Conservation (phyloP, 2,113 vertebrate genomes). For the Heliornis fulica region DNA sequence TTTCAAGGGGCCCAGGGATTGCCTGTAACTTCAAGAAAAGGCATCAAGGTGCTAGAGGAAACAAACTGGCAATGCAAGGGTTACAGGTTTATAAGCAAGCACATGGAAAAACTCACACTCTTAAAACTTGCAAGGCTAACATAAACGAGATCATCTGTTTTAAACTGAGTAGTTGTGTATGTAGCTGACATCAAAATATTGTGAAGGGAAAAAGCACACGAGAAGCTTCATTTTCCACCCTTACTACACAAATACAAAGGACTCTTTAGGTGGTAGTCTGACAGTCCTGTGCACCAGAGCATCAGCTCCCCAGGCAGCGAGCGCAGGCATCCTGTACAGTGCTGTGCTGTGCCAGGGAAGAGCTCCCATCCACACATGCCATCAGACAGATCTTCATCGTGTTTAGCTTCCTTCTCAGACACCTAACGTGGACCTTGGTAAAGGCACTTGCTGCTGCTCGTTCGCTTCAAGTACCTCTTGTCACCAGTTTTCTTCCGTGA, state of each 20-base stretch:
- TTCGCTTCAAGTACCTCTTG: not conserved
- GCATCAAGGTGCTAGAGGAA: not conserved
- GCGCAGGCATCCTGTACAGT: accelerated
- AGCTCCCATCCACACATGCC: not conserved
- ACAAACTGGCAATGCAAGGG: not conserved
- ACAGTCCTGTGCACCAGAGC: accelerated
- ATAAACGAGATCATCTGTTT: not conserved
- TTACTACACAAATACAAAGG: no score
- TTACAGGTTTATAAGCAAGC: not conserved
- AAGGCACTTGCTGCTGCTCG: accelerated
- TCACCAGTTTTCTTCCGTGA: not conserved
- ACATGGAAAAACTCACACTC: accelerated
- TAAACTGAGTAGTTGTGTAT: not conserved
- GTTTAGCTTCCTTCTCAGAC: not conserved
- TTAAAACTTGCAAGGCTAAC: not conserved
- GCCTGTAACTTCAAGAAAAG: not conserved
- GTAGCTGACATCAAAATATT: not conserved
- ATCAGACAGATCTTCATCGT: not conserved
- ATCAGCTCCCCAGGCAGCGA: accelerated
- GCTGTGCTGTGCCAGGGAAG: accelerated
- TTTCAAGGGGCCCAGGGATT: not conserved
- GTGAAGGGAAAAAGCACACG: accelerated
- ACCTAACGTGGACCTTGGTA: accelerated
- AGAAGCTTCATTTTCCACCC: accelerated
- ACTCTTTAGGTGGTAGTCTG: not conserved